Evolutionary conservation across 2,797 vertebrate species (phyloP).

Genomic region (Allochrocebus solatus): DNA sequence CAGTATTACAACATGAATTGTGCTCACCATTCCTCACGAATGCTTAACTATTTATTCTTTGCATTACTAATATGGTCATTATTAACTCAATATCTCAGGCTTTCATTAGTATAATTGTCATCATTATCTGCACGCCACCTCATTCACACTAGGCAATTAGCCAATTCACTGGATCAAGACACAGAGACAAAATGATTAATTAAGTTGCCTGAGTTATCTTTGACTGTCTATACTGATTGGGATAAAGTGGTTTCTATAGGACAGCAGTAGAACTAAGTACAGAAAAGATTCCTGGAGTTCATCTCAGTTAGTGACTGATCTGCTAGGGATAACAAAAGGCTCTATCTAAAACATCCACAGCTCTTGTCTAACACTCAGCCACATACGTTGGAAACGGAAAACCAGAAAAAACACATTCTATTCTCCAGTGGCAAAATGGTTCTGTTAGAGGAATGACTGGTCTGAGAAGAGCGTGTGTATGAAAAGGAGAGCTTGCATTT

Average conservation of each 20-base stretch:
- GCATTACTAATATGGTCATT: neutral
- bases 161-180: neutral
- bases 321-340: neutral
- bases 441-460: neutral
- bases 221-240: neutral
- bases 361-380: neutral
- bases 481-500: neutral
- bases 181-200: neutral
- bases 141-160: neutral
- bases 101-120: neutral
- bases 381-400: neutral
- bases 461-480: too few relatives aligned
- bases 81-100: neutral
- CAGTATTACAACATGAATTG: neutral
- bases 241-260: neutral
- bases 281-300: neutral
- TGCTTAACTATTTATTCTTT: neutral
- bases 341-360: fast-evolving
- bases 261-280: neutral
- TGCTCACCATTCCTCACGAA: neutral
- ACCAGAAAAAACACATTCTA: neutral
- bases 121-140: neutral
- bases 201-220: neutral
- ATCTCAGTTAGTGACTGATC: neutral
- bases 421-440: neutral